Evolutionary conservation across 2,797 vertebrate genomes (phyloP), one percentile per base, ranked within the genome.

Genomic region (Choloepus didactylus): DNA sequence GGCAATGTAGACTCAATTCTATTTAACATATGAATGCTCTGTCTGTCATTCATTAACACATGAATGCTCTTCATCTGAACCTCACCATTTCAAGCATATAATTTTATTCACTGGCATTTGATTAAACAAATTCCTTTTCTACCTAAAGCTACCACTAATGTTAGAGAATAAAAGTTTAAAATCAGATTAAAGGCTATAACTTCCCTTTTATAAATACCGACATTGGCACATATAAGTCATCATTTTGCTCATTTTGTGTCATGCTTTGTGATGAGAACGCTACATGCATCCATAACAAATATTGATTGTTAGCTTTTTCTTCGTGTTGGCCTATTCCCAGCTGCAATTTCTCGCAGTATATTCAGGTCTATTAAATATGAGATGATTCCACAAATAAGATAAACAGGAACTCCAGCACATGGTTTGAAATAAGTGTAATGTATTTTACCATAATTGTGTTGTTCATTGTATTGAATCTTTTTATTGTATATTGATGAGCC

Each of bases 81-180:
- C 3, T 91, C 59, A 87, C 10, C 44, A 92, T 96, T 56, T 92
- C 29, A 92, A 27, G 31, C 18, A 82, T 21, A 44, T 67, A 76
- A 92, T 88, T 89, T 51, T 66, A 72, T 84, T 70, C 27, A 54
- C 54, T 96, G 59, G 27, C 64, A 76, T 87, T 75, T 69, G 66
- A 67, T 29, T 85, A 60, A 62, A 88, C 41, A 85, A 76, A 0
- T 25, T 77, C 70, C 8, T 84, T 92, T 96, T 27, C 19, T 67
- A 49, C 41, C 27, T 84, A 49, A 95, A 69, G 31, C 11, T 77
- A 59, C 8, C 92, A 56, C 14, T 44, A 90, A 38, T 54, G 38
- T 59, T 90, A 75, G 59, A 90, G 15, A 92, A 51, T 23, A 51
- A 18, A 92, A 76, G 29, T 70, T 84, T 93, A 51, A 80, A 69